Conservation (phyloP, 2,113 vertebrate genomes). For the Tragelaphus buxtoni region DNA sequence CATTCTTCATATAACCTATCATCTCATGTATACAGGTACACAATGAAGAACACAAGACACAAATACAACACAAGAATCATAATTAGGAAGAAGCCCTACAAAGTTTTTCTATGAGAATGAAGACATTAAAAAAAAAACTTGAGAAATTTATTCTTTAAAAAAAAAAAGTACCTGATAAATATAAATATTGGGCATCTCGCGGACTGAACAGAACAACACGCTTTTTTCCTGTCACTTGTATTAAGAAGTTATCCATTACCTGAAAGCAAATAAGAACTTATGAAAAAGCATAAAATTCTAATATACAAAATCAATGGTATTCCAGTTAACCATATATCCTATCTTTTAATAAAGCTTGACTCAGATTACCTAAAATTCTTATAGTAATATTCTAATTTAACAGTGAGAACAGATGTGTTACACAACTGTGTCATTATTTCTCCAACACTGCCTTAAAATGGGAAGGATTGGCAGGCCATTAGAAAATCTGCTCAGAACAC, state of each 20-base stretch:
- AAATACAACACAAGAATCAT: background rate
- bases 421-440: background rate
- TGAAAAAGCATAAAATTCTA: conserved; percentile 44
- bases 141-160: conserved; percentile 5
- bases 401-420: background rate
- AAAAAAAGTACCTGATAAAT: conserved; percentile 88
- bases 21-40: background rate
- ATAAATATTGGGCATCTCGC: conserved; percentile 91
- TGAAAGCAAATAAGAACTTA: conserved; percentile 69
- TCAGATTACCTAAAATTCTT: background rate
- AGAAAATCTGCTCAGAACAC: background rate
- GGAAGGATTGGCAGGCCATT: background rate
- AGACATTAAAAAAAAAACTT: conserved; percentile 3
- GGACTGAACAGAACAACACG: conserved; percentile 91
- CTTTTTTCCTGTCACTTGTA: conserved; percentile 94
- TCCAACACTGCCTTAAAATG: background rate
- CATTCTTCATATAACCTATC: background rate
- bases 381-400: background rate
- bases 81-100: conserved; percentile 3
- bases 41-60: background rate
- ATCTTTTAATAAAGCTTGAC: background rate
- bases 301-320: background rate
- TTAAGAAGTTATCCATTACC: conserved; percentile 99
- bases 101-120: background rate
- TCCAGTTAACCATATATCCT: background rate